Conservation (phyloP, 37 sponge, comb jelly and placozoan genomes). For the Amphimedon queenslandica region DNA sequence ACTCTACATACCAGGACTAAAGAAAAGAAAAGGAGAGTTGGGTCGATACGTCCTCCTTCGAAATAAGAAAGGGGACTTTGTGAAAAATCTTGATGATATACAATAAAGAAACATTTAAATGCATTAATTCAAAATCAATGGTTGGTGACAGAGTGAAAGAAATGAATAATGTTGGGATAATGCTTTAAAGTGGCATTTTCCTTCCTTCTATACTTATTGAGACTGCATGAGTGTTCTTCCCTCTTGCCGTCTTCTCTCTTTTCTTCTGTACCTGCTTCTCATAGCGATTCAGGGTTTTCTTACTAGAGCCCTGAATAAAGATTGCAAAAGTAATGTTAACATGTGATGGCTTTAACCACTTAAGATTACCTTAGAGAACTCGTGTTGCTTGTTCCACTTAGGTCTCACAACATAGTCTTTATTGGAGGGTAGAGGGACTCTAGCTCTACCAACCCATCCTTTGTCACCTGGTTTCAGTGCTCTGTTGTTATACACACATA, state of each 20-base stretch:
- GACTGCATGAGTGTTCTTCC: conserved; percentile 53
- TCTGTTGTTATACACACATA: conserved; percentile 20
- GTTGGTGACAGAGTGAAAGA: background rate
- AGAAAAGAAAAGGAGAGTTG: background rate
- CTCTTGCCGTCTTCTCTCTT: conserved; percentile 40
- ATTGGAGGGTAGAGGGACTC: conserved; percentile 94
- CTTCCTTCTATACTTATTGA: conserved; percentile 75
- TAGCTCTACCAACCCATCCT: conserved; percentile 89
- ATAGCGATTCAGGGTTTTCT: conserved; percentile 63
- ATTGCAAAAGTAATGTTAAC: background rate
- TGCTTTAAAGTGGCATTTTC: conserved; percentile 65
- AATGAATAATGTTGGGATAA: background rate
- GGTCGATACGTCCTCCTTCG: background rate
- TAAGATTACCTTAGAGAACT: conserved; percentile 36
- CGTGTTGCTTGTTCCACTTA: conserved; percentile 78
- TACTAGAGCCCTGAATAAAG: conserved; percentile 13
- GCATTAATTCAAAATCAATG: background rate
- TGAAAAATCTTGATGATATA: background rate
- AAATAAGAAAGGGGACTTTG: background rate
- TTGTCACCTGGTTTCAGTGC: conserved; percentile 93
- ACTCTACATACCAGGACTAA: background rate
- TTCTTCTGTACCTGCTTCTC: conserved; percentile 72
- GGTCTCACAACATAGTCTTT: conserved; percentile 94
- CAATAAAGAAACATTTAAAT: background rate
- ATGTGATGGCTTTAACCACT: background rate